Base-by-base conservation (phyloP, 2,888 invertebrate species). In the Nebria brevicollis region DNA sequence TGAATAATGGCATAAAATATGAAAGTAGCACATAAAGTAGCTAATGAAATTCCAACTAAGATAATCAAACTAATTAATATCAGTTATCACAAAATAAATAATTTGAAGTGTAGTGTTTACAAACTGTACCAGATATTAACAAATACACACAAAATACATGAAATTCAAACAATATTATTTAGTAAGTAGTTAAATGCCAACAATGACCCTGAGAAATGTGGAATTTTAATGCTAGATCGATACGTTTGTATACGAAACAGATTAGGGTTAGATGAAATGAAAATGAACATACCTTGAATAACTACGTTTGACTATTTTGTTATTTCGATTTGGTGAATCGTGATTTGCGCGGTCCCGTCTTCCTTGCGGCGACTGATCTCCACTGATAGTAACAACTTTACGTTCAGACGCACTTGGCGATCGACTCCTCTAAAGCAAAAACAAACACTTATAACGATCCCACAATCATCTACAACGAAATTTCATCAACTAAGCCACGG, bases 321-420 rank as follows among this genome's bases (percentile, higher is more conserved):
- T 81, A 65, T 81, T 81, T 15, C 81, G 81, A 20, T 72, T 72
- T 2, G 81, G 81, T 5, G 81, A 81, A 66, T 81, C 81, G 81
- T 81, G 81, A 72, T 81, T 81, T 65, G 72, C 81, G 25, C 81
- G n/a, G 25, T 88, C 87, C 83, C 88, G 86, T 77, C 85, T 87
- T 84, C 88, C 88, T 68, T 88, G 88, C 75, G 89, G 88, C 72
- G 89, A 88, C 84, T 87, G 87, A 78, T 88, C 88, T 42, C 83
- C 83, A 81, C 76, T 81, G 76, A 81, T 81, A 66, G 81, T 81
- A 64, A 81, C 76, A 26, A 75, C 76, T 73, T 77, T 84, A 13
- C 86, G 85, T 81, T 86, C 86, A 81, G 86, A 87, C 86, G 87
- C 85, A 70, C 84, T 85, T 68, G 87, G 87, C 66, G 88, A 87